phyloP scores from a whole-genome alignment of 1,140 invertebrate species.

The Atta colombica region DNA sequence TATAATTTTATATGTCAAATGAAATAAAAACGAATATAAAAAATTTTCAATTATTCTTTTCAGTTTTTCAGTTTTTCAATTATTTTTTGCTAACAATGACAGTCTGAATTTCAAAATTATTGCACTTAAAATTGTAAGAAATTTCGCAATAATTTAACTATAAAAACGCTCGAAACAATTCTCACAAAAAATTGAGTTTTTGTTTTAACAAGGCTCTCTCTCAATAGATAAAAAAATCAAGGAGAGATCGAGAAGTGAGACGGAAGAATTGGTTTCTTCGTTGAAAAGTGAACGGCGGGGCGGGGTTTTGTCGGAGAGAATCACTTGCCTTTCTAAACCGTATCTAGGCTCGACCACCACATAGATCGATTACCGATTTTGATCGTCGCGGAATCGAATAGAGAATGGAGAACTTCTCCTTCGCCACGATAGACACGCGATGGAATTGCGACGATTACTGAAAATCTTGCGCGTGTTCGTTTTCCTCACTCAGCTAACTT shows the following conservation, averaged over 20 bases:
- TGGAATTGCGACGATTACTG: conserved; percentile 26
- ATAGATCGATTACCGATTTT: conserved; percentile 56
- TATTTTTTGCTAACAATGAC: background rate
- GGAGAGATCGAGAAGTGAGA: conserved; percentile 67
- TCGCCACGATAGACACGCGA: background rate
- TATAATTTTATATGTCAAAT: background rate
- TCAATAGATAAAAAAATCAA: background rate
- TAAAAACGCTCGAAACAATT: background rate
- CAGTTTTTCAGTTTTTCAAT: background rate
- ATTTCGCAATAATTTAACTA: background rate
- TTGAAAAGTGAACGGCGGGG: conserved; percentile 81
- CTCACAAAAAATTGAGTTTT: conserved; percentile 27
- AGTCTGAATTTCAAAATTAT: background rate
- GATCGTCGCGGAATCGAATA: conserved; percentile 5
- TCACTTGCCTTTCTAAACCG: conserved; percentile 83
- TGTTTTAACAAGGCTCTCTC: conserved; percentile 3
- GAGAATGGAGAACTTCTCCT: background rate
- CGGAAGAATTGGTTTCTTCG: conserved; percentile 78
- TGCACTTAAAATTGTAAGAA: background rate
- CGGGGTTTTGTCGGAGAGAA: conserved; percentile 67
- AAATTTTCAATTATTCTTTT: background rate
- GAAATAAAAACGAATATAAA: background rate
- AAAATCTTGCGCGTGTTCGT: conserved; percentile 50
- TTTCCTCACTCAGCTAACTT: conserved; percentile 58
- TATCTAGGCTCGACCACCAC: conserved; percentile 44